Base-by-base conservation (phyloP, 2,888 invertebrate genomes). In the Lithophane semibrunnea region DNA sequence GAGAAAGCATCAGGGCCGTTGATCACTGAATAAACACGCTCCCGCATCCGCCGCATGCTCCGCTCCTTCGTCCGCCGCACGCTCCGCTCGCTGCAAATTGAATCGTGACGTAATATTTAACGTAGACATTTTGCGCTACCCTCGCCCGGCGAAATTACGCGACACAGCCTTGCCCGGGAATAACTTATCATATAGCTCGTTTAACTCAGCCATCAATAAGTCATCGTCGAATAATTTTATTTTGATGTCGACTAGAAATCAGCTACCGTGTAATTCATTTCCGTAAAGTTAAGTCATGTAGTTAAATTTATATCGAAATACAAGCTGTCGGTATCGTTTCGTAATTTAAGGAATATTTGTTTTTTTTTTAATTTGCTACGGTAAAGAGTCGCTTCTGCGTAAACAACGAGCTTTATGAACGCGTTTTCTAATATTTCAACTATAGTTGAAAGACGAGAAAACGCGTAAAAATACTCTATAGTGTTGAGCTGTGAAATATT, bases 181-280 rank as follows among this genome's bases (percentile, higher is more conserved):
- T 90, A 90, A 92, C 90, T 92, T 92, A 92, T 92, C 92, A 92
- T 91, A 90, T 90, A 91, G 89, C 91, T 92, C 92, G 91, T 92
- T 92, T 92, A 91, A 91, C 92, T 89, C 88, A 79, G 86, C 90
- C 90, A 91, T 92, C 92, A 92, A 92, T 92, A 91, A 91, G 90
- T 89, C 88, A 90, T 90, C 89, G 89, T 88, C 86, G 88, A 88
- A 90, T 91, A 89, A 92, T 92, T 91, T 92, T 90, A 90, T 91
- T 92, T 91, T 91, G 89, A 91, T 90, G 89, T 90, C 88, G 87
- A 89, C 86, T 88, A 87, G 86, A 86, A 87, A 81, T 86, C 86
- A 87, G 77, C 78, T 84, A 77, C 87, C 88, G 90, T 89, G 86
- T 89, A 86, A 90, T 86, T 87, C 86, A 85, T 89, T 85, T 85